Evolutionary conservation across 2,113 vertebrate genomes (phyloP).

Genomic region (Ammodytes marinus): DNA sequence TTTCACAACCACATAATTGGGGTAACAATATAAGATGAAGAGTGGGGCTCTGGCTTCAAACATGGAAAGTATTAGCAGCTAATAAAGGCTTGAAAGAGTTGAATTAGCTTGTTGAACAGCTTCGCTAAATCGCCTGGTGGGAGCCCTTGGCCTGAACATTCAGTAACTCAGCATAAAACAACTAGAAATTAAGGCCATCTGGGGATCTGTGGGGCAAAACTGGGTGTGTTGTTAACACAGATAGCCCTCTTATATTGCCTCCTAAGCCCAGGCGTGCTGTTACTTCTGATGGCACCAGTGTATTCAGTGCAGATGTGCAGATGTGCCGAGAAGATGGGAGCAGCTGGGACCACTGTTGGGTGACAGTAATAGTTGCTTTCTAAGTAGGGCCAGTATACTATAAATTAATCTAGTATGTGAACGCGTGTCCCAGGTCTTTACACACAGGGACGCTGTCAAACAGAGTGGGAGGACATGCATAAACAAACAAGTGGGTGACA

Average conservation of each 20-base stretch:
- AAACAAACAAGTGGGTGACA: slow-evolving; percentile 80
- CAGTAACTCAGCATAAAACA: slow-evolving; percentile 55
- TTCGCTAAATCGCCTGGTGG: slow-evolving; percentile 61
- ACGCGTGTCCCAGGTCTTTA: slow-evolving; percentile 20
- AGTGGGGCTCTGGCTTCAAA: slow-evolving; percentile 59
- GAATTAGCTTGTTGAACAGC: slow-evolving; percentile 73
- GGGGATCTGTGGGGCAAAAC: slow-evolving; percentile 29
- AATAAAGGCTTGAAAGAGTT: slow-evolving; percentile 80
- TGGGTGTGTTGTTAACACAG: slow-evolving; percentile 41
- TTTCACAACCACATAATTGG: slow-evolving; percentile 64
- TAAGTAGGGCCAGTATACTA: slow-evolving; percentile 46
- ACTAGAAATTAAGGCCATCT: slow-evolving; percentile 72
- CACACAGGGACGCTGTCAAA: slow-evolving; percentile 50
- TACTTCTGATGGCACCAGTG: not conserved
- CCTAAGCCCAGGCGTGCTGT: not conserved
- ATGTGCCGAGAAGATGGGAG: slow-evolving; percentile 33
- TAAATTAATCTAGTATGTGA: slow-evolving; percentile 47
- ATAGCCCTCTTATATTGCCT: slow-evolving; percentile 9
- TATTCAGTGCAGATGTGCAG: not conserved
- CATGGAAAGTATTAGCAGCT: slow-evolving; percentile 80
- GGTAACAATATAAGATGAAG: slow-evolving; percentile 71
- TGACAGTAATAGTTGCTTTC: slow-evolving; percentile 29
- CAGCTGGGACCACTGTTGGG: slow-evolving; percentile 35
- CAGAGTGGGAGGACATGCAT: slow-evolving; percentile 48
- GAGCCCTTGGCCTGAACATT: slow-evolving; percentile 61